A percentile compares a stretch with the other conserved stretches of the same genome.
These are phyloP conservation scores for Andrena chrysosceles DNA, from an alignment of 2,888 invertebrate species.

Conservation along the genomic window DNA sequence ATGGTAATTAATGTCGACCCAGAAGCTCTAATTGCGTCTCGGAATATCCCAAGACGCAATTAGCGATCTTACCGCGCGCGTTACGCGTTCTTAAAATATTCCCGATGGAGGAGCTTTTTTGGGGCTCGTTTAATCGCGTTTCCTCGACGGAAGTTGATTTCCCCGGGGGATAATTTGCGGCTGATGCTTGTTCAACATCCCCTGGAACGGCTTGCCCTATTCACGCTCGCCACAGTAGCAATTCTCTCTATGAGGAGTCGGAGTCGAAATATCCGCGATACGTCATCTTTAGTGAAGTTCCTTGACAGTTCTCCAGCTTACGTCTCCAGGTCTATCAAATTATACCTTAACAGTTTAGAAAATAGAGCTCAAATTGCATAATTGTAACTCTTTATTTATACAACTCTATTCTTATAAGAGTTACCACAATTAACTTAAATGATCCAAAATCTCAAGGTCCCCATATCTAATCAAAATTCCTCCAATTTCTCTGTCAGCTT, in stretches of 20 bases:
- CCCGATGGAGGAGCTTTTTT: conserved; percentile 16
- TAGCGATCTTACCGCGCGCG: background rate
- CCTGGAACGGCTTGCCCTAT: background rate
- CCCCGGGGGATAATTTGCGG: conserved; percentile 5
- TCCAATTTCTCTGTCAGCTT: too few relatives aligned
- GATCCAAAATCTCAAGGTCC: too few relatives aligned
- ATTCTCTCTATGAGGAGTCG: background rate
- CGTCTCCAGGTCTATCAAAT: too few relatives aligned
- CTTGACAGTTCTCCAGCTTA: background rate
- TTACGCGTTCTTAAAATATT: conserved; percentile 30
- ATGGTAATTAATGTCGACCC: conserved; percentile 31
- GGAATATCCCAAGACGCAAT: conserved; percentile 21
- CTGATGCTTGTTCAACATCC: conserved; percentile 10
- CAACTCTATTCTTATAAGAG: too few relatives aligned
- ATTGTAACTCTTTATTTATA: too few relatives aligned
- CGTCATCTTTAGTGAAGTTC: background rate
- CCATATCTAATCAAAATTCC: too few relatives aligned
- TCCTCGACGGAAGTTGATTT: conserved; percentile 26
- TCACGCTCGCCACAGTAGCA: background rate
- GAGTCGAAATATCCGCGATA: background rate
- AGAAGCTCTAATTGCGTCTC: conserved; percentile 15
- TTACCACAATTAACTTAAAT: too few relatives aligned
- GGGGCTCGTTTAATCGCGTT: conserved; percentile 27
- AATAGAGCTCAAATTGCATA: too few relatives aligned
- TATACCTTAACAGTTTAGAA: too few relatives aligned